Evolutionary conservation across 2,113 vertebrate species (phyloP).

Genomic region (Plectropomus leopardus): DNA sequence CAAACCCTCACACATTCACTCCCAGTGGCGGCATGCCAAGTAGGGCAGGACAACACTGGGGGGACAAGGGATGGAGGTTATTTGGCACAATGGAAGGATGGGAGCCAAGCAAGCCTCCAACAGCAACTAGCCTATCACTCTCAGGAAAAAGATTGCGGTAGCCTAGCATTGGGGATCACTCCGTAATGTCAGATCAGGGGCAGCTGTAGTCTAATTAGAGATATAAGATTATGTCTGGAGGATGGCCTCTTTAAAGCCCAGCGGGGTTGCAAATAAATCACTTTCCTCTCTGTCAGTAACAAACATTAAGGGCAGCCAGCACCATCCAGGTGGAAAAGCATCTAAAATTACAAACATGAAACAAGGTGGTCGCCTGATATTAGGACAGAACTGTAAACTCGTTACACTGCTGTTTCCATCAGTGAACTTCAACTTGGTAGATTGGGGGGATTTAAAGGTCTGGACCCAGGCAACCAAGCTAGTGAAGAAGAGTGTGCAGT

Average conservation of each 20-base stretch:
- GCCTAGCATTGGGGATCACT: conserved; percentile 35
- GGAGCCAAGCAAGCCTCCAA: conserved; percentile 48
- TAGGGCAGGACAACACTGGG: conserved; percentile 77
- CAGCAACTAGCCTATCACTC: conserved; percentile 47
- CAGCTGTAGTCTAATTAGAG: conserved; percentile 58
- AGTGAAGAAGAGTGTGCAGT: not conserved
- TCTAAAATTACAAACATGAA: not conserved
- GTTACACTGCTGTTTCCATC: too few relatives aligned
- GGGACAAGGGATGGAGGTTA: conserved; percentile 72
- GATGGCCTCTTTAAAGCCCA: conserved; percentile 37
- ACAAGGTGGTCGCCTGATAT: too few relatives aligned
- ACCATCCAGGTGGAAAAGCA: not conserved
- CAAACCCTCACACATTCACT: conserved; percentile 54
- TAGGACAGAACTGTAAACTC: too few relatives aligned
- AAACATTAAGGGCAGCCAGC: conserved; percentile 1
- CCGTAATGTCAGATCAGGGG: conserved; percentile 47
- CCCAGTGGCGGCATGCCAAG: conserved; percentile 73
- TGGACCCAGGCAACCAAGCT: too few relatives aligned
- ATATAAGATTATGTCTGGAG: conserved; percentile 45
- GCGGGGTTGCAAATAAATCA: conserved; percentile 13
- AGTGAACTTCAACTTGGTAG: too few relatives aligned
- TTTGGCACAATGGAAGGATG: conserved; percentile 66
- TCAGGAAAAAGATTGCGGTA: conserved; percentile 42
- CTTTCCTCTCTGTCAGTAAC: conserved; percentile 7
- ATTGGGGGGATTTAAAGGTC: too few relatives aligned